These are phyloP conservation scores for Phortica variegata DNA, from an alignment of 1,140 invertebrate genomes.

Conservation along the genomic window DNA sequence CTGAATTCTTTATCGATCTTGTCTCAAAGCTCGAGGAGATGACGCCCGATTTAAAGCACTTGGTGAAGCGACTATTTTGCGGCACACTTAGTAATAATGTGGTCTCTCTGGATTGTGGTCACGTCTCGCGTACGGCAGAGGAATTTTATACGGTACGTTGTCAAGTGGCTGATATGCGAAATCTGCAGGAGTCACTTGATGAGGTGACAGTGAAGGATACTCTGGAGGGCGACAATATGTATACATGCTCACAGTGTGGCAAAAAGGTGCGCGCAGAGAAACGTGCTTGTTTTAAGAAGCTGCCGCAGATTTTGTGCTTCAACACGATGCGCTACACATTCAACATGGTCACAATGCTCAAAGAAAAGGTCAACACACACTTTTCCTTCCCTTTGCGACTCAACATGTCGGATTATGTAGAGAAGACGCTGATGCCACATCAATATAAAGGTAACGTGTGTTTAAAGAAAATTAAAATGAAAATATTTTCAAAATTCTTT, in stretches of 20 bases:
- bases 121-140: constrained; percentile 90
- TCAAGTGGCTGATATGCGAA: constrained; percentile 94
- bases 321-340: constrained; percentile 99
- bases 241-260: constrained; percentile 92
- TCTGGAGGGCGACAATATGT: constrained; percentile 95
- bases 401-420: constrained; percentile 93
- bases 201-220: constrained; percentile 96
- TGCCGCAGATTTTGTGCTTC: constrained; percentile 91
- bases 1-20: constrained; percentile 95
- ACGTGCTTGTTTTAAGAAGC: constrained; percentile 89
- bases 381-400: constrained; percentile 93
- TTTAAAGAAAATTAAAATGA: background rate
- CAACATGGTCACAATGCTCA: constrained; percentile 96
- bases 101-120: constrained; percentile 89
- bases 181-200: constrained; percentile 90
- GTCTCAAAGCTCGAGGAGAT: constrained; percentile 96
- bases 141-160: constrained; percentile 96
- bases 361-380: constrained; percentile 96
- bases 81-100: constrained; percentile 93
- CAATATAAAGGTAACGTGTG: constrained; percentile 67
- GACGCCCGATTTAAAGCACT: constrained; percentile 84
- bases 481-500: background rate
- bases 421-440: constrained; percentile 88
- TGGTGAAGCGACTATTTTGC: constrained; percentile 90
- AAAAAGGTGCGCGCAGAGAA: constrained; percentile 94